A percentile compares a stretch with the other conserved stretches of the same genome.
These are phyloP conservation scores for Helicoverpa zea DNA, from an alignment of 1,140 invertebrate genomes.

Conservation along the genomic window DNA sequence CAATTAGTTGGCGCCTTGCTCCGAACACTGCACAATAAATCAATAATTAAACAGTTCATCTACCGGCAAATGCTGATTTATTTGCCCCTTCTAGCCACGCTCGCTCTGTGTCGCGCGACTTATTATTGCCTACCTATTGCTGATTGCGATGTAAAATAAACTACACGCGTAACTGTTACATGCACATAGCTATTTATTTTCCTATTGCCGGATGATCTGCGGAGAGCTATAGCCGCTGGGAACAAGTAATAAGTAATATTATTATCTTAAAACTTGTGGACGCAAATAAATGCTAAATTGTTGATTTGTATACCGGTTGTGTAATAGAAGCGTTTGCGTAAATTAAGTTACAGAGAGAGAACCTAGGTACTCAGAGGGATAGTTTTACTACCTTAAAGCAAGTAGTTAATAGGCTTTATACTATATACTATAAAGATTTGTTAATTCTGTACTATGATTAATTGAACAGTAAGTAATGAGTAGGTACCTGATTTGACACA, in stretches of 20 bases:
- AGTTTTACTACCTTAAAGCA: too few species aligned
- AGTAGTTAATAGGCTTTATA: too few species aligned
- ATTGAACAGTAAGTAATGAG: too few species aligned
- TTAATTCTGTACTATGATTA: too few species aligned
- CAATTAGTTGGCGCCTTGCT: slow-evolving; percentile 80
- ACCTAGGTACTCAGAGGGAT: neutral
- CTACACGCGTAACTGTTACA: slow-evolving; percentile 32
- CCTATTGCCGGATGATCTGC: slow-evolving; percentile 13
- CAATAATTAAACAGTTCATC: slow-evolving; percentile 85
- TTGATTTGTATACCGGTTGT: neutral
- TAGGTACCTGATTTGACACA: too few species aligned
- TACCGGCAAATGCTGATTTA: slow-evolving; percentile 84
- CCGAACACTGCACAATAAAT: slow-evolving; percentile 78
- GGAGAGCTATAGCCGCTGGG: neutral
- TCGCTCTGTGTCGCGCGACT: slow-evolving; percentile 66
- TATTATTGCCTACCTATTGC: slow-evolving; percentile 59
- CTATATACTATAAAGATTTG: too few species aligned
- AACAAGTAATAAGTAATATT: slow-evolving; percentile 30
- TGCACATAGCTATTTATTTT: slow-evolving; percentile 32
- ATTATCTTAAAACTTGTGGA: slow-evolving; percentile 2
- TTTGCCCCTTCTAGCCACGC: slow-evolving; percentile 74
- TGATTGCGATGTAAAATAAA: slow-evolving; percentile 61
- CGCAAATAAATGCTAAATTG: slow-evolving; percentile 11
- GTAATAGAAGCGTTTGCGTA: too few species aligned
- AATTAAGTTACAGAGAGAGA: neutral